Evolutionary conservation across 2,113 vertebrate species (phyloP), one percentile per base, ranked within the genome.

Genomic region (Dolichallabes microphthalmus): DNA sequence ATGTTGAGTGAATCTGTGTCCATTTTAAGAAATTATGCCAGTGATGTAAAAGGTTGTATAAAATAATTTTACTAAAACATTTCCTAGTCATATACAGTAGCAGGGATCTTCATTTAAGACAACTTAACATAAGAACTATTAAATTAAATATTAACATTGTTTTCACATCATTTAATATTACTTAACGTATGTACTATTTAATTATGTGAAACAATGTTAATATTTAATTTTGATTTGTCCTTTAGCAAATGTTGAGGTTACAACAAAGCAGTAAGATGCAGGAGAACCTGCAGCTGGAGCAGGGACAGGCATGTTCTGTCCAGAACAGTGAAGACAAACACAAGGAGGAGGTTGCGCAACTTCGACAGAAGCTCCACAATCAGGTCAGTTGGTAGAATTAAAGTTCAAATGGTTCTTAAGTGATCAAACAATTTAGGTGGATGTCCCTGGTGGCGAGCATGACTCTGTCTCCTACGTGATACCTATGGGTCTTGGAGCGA

Each of bases 351-450:
- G 91, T 96, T 82, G 92, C 94, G 0, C 93, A 91, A 66, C 87
- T 97, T 82, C 92, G 95, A 39, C 93, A 95, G n/a, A 93, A 95
- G 85, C 91, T 97, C 7, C 95, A 95, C 85, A 95, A 93, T 58
- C 96, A 98, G 97, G 98, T 32, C 2, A 27, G 4, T 15, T 2
- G 1, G 45, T 75, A 75, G 25, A 39, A 12, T 20, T 20, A 1
- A 0, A 20, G 13, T 17, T 68, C n/a, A 27, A 64, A 64, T 11
- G 12, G n/a, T 27, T 64, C 27, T 14, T 32, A 30, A 30, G 12
- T 30, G n/a, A 30, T 12, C 13, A 17, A 4, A 17, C 14, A 32
- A 68, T 15, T n/a, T n/a, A n/a, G n/a, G n/a, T n/a, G n/a, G n/a
- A n/a, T n/a, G n/a, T n/a, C n/a, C n/a, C n/a, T n/a, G n/a, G n/a